phyloP scores from a whole-genome alignment of 1,140 invertebrate species.

The Archegozetes longisetosus region DNA sequence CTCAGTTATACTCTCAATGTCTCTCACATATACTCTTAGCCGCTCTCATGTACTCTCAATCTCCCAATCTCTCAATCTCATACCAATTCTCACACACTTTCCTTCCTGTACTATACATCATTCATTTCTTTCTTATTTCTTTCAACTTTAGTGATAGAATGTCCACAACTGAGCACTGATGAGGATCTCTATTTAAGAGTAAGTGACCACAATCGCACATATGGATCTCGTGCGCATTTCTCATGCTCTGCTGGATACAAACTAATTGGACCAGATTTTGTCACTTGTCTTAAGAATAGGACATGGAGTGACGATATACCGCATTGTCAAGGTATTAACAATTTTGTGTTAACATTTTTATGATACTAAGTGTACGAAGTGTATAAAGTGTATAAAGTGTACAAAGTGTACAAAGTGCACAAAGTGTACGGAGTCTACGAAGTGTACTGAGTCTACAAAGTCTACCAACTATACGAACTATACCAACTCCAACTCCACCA shows the following conservation, averaged over 20 bases:
- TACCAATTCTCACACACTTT: background rate
- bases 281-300: conserved; percentile 56
- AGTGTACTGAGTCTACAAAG: too few relatives aligned
- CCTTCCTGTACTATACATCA: background rate
- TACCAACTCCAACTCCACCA: too few relatives aligned
- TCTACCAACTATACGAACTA: too few relatives aligned
- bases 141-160: conserved; percentile 39
- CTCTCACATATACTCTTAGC: too few relatives aligned
- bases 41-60: background rate
- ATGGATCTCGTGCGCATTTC: conserved; percentile 44
- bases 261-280: conserved; percentile 47
- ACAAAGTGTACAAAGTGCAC: too few relatives aligned
- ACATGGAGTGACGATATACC: conserved; percentile 40
- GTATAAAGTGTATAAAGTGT: too few relatives aligned
- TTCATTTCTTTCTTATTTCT: background rate
- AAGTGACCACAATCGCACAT: conserved; percentile 39
- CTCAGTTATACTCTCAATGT: background rate
- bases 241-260: conserved; percentile 63
- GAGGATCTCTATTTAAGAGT: conserved; percentile 37
- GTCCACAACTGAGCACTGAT: conserved; percentile 31
- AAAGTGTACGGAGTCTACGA: too few relatives aligned
- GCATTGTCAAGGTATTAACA: conserved; percentile 21
- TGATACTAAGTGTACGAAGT: too few relatives aligned
- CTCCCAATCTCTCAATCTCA: background rate
- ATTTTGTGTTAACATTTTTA: too few relatives aligned